phyloP scores from a whole-genome alignment of 2,888 invertebrate species.

The Agrochola lota region DNA sequence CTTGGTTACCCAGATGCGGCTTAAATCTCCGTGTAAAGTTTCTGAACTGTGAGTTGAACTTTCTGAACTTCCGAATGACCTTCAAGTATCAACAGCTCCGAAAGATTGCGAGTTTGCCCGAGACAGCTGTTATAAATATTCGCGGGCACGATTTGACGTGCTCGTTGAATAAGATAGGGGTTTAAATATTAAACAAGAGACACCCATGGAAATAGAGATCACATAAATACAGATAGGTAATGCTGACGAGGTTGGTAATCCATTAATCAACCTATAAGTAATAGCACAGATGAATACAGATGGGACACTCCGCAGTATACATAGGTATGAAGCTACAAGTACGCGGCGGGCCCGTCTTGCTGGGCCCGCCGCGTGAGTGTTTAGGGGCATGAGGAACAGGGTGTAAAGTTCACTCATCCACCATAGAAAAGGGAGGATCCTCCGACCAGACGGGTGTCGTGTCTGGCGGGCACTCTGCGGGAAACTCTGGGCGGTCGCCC shows the following conservation, averaged over 20 bases:
- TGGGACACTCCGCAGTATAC: too few species aligned
- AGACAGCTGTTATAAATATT: constrained; percentile 37
- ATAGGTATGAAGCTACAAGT: too few species aligned
- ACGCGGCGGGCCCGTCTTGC: too few species aligned
- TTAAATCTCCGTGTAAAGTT: constrained; percentile 25
- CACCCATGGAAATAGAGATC: neutral
- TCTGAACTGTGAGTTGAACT: constrained; percentile 32
- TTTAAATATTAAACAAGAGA: constrained; percentile 15
- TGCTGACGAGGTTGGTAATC: neutral
- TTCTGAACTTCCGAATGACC: constrained; percentile 28
- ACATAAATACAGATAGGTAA: neutral
- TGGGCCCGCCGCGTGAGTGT: too few species aligned
- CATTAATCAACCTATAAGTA: neutral
- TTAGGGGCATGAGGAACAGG: too few species aligned
- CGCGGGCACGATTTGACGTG: constrained; percentile 43
- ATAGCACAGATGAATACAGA: too few species aligned
- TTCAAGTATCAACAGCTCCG: constrained; percentile 6
- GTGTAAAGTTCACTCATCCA: too few species aligned
- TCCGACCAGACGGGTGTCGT: too few species aligned
- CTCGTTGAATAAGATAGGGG: constrained; percentile 1
- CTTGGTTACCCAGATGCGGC: constrained; percentile 14
- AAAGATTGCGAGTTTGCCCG: constrained; percentile 9
- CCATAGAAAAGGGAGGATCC: too few species aligned
- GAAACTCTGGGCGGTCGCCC: too few species aligned
- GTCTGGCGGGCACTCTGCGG: too few species aligned